These are phyloP conservation scores for Podilymbus podiceps DNA, from an alignment of 2,113 vertebrate genomes.

Conservation along the genomic window DNA sequence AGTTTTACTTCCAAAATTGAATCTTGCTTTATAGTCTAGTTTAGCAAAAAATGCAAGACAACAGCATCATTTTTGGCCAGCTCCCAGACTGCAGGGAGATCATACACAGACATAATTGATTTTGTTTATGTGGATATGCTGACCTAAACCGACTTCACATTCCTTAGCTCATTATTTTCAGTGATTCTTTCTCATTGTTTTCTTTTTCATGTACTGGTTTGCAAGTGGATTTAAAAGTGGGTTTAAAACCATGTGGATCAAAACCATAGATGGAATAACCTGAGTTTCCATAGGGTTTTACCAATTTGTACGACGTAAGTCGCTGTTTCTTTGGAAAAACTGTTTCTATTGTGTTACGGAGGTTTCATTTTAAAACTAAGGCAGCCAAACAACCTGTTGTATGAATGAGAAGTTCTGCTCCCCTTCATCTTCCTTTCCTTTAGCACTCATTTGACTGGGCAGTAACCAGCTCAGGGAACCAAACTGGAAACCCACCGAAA, in stretches of 20 bases:
- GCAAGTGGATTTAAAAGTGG: background rate
- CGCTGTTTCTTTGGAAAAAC: background rate
- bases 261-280: background rate
- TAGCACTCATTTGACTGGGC: background rate
- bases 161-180: background rate
- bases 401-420: background rate
- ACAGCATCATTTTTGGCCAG: background rate
- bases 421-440: background rate
- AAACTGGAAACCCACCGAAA: background rate
- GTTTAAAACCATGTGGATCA: background rate
- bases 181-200: background rate
- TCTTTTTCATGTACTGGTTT: background rate
- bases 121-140: background rate
- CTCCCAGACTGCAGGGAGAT: background rate
- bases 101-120: background rate
- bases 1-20: background rate
- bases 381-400: background rate
- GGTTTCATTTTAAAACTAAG: background rate
- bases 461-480: background rate
- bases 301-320: background rate
- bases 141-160: background rate
- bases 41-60: background rate
- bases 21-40: background rate
- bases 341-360: background rate
- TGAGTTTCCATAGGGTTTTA: fast-evolving